Percentiles rank a stretch among this genome's conserved stretches.
These are phyloP conservation scores for Tenthredo distinguenda DNA, from an alignment of 2,888 invertebrate genomes.

Conservation along the genomic window DNA sequence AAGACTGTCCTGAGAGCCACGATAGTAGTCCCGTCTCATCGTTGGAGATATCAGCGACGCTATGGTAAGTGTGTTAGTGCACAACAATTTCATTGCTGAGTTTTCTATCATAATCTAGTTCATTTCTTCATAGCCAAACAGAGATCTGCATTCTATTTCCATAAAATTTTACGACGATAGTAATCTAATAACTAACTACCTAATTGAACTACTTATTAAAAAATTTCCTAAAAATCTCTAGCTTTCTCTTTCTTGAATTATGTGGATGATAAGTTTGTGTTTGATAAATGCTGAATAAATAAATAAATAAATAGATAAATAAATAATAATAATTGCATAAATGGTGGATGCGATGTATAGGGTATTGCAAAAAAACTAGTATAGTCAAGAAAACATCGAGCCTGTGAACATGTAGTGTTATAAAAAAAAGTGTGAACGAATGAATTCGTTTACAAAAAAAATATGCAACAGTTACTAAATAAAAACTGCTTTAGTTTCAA, in stretches of 20 bases:
- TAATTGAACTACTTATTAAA: neutral
- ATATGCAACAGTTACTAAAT: slow-evolving; percentile 18
- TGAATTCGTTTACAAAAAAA: neutral
- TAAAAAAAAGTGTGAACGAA: neutral
- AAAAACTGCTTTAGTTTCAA: slow-evolving; percentile 13
- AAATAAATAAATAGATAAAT: neutral
- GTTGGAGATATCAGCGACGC: slow-evolving; percentile 81
- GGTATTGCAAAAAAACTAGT: slow-evolving; percentile 21
- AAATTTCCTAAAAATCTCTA: slow-evolving; percentile 1
- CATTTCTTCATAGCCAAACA: neutral
- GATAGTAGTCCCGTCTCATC: slow-evolving; percentile 94
- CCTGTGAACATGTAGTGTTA: slow-evolving; percentile 19
- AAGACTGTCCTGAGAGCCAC: slow-evolving; percentile 94
- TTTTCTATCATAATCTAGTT: slow-evolving; percentile 39
- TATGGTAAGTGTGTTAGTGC: slow-evolving; percentile 74
- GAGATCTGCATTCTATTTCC: neutral
- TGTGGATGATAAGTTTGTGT: neutral
- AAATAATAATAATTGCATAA: neutral
- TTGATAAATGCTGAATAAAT: neutral
- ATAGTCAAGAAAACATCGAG: slow-evolving; percentile 39
- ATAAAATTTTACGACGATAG: neutral
- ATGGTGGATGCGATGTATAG: neutral
- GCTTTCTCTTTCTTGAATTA: neutral
- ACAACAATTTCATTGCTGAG: slow-evolving; percentile 55
- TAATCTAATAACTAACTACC: neutral